phyloP scores from a whole-genome alignment of 30 jellyfish, hydroid and myxozoan species.

The Aurelia sp. region DNA sequence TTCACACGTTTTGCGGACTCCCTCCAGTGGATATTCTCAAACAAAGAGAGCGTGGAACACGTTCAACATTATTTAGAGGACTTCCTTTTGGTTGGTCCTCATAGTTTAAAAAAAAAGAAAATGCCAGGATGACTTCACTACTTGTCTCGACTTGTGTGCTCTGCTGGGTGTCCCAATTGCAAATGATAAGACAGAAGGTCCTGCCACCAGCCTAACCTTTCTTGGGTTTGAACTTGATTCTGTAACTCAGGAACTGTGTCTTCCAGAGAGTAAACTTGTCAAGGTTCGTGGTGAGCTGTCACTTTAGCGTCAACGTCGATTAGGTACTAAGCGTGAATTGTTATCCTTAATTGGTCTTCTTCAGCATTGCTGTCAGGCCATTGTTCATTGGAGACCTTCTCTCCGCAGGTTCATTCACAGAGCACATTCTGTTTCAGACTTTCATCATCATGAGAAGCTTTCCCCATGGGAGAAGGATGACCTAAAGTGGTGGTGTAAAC shows the following conservation, averaged over 20 bases:
- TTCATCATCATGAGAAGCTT: constrained; percentile 21
- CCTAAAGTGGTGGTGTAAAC: constrained; percentile 65
- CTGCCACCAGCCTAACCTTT: too few species aligned
- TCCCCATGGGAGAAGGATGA: constrained; percentile 60
- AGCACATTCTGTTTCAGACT: constrained; percentile 57
- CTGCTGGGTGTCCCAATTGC: constrained; percentile 71
- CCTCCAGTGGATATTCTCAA: too few species aligned
- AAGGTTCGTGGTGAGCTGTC: constrained; percentile 38
- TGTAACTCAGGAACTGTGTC: constrained; percentile 12
- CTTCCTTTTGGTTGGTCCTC: too few species aligned
- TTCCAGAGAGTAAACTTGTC: constrained; percentile 55
- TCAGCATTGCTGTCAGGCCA: constrained; percentile 78
- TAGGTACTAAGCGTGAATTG: constrained; percentile 67
- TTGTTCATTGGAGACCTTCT: not conserved
- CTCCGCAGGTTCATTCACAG: constrained; percentile 34
- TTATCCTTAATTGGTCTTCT: constrained; percentile 57
- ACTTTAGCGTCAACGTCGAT: not conserved
- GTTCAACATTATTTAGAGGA: too few species aligned
- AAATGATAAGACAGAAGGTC: constrained; percentile 71
- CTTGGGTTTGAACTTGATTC: constrained; percentile 57
- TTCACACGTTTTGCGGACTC: constrained; percentile 69
- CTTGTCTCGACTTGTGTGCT: constrained; percentile 27
- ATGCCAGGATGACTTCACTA: too few species aligned
- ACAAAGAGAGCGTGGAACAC: not conserved
- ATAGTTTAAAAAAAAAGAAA: too few species aligned